A percentile compares a stretch with the other conserved stretches of the same genome.
phyloP scores from a whole-genome alignment of 2,797 vertebrate species.

The Enteromius thamalakanensis region DNA sequence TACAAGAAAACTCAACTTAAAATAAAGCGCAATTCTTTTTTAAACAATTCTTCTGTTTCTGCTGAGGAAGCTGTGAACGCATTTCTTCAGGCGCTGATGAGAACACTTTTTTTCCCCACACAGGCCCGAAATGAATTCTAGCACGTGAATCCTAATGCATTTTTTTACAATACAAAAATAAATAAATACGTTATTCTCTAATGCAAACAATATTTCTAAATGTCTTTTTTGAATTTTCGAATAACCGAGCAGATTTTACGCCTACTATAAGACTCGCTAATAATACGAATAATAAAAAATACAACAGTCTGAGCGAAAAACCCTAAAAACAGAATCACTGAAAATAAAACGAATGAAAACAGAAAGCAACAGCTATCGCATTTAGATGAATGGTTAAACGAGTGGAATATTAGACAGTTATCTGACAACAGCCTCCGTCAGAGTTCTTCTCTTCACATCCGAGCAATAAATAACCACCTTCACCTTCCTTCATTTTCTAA shows the following conservation, averaged over 20 bases:
- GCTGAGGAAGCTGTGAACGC: constrained; percentile 30
- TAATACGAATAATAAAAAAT: background rate
- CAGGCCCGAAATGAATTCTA: background rate
- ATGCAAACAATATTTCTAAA: background rate
- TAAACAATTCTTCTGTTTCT: background rate
- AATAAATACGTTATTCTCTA: background rate
- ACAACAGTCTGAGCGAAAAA: background rate
- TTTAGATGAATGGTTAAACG: background rate
- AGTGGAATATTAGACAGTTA: background rate
- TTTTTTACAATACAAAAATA: background rate
- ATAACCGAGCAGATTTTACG: background rate
- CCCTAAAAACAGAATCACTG: background rate
- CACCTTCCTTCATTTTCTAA: constrained; percentile 52
- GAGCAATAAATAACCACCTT: constrained; percentile 59
- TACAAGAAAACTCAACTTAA: constrained; percentile 2
- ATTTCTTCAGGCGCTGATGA: background rate
- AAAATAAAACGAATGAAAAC: background rate
- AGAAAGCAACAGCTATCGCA: background rate
- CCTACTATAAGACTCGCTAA: too few relatives aligned
- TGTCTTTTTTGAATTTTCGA: background rate
- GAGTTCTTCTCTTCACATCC: constrained; percentile 1
- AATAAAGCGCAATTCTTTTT: constrained; percentile 25
- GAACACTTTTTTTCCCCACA: too few relatives aligned
- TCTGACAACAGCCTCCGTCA: constrained; percentile 11
- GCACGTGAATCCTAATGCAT: background rate